Evolutionary conservation across 1,140 invertebrate species (phyloP), one percentile per base, ranked within the genome.

Genomic region (Hypothenemus hampei): DNA sequence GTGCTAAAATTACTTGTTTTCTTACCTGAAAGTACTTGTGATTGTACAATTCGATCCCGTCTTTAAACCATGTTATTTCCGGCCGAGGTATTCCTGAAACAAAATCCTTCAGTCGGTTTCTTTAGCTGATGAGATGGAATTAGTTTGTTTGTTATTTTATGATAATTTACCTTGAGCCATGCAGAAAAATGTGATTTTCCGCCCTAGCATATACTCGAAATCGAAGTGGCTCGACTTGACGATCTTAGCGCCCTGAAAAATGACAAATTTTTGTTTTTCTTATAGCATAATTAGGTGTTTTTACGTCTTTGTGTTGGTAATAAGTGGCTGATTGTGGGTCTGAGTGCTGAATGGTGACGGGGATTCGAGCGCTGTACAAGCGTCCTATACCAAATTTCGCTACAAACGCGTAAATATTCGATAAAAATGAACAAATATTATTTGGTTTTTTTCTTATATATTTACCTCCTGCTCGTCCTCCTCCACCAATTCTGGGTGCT

Each of bases 11-110:
- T n/a, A n/a, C n/a, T 35, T 44, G 16, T 26, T 24, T 33, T 22
- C 23, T 21, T 73, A 93, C 91, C 70, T 93, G 89, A 62, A 93
- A 78, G 68, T 91, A 92, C 37, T 85, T 81, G 74, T 94, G 91
- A 16, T 84, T 81, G 59, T 90, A 91, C 59, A 95, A 82, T 70
- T 94, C 91, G 15, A 87, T 84, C 8, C 90, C 90, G 73, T 94
- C 91, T 72, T 94, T 94, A 68, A 90, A 93, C 91, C 91, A 93
- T 6, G 89, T 93, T 35, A 93, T 91, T 45, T 91, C 86, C 0
- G 89, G 89, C 44, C 89, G 74, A 8, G 91, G 91, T 48, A 79
- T 80, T 7, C 66, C 66, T 68, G 54, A 29, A 56, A 56, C 11
- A 10, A n/a, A 31, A 23, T 23, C 21, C 16, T 24, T 23, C 37